Conservation (phyloP, 2,888 invertebrate genomes). For the Nebria brevicollis region DNA sequence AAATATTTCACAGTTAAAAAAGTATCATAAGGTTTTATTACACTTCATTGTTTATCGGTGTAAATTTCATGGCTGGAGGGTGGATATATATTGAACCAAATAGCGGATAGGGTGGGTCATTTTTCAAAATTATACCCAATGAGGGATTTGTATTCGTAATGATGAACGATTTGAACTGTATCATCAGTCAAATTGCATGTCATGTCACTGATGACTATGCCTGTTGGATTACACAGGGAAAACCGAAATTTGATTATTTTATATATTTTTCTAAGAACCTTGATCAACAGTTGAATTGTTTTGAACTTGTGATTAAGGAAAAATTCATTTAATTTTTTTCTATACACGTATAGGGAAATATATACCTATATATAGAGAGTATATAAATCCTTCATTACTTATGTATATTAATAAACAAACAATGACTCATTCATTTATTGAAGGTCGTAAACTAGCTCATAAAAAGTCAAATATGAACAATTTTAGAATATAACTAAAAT, state of each 20-base stretch:
- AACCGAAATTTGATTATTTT: neutral
- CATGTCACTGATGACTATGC: neutral
- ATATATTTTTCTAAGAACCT: neutral
- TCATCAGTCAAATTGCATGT: neutral
- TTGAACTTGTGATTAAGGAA: neutral
- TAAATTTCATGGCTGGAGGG: neutral
- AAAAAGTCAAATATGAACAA: too few relatives aligned
- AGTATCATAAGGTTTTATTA: slow-evolving; percentile 8
- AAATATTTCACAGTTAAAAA: slow-evolving; percentile 26
- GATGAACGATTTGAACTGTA: neutral
- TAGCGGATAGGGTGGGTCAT: neutral
- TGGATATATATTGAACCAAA: neutral
- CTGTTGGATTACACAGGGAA: neutral
- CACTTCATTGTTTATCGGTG: neutral
- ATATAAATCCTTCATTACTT: too few relatives aligned
- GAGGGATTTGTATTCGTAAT: neutral
- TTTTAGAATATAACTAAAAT: too few relatives aligned
- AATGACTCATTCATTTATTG: too few relatives aligned
- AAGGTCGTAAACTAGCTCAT: too few relatives aligned
- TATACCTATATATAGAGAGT: too few relatives aligned
- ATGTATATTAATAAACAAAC: too few relatives aligned
- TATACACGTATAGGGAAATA: too few relatives aligned
- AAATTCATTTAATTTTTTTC: neutral
- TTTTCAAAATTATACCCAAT: neutral
- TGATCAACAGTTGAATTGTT: neutral